Conservation (phyloP, 1,140 invertebrate species). For the Epicauta chinensis region DNA sequence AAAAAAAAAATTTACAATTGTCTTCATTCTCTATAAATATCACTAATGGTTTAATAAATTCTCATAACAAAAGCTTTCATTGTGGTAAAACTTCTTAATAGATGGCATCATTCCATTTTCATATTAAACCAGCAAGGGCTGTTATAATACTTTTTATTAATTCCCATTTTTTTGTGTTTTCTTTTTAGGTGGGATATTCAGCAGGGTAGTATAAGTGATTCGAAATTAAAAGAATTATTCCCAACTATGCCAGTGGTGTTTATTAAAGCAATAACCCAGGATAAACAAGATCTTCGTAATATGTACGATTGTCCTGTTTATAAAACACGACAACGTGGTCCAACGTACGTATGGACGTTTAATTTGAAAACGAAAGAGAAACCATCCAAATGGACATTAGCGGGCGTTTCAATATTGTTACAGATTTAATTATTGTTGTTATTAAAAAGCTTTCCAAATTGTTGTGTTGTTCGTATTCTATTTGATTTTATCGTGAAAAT, state of each 20-base stretch:
- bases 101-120: no score
- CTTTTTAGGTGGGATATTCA: conserved; percentile 65
- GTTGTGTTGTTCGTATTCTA: no score
- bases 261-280: conserved; percentile 78
- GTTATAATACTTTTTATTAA: no score
- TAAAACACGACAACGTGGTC: conserved; percentile 78
- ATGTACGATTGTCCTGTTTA: conserved; percentile 92
- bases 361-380: conserved; percentile 88
- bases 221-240: conserved; percentile 83
- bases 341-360: conserved; percentile 94
- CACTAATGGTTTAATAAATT: no score
- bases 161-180: conserved; percentile 12
- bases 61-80: no score
- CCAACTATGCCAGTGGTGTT: conserved; percentile 89
- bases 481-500: no score
- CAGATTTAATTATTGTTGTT: conserved; percentile 49
- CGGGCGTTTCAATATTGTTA: conserved; percentile 83
- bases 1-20: not conserved
- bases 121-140: no score
- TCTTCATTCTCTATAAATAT: no score
- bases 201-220: conserved; percentile 71
- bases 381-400: conserved; percentile 85
- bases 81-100: no score
- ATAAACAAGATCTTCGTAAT: conserved; percentile 81
- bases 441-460: no score